Evolutionary conservation across 2,888 invertebrate genomes (phyloP), one percentile per base, ranked within the genome.

Genomic region (Xiphydria camelus): DNA sequence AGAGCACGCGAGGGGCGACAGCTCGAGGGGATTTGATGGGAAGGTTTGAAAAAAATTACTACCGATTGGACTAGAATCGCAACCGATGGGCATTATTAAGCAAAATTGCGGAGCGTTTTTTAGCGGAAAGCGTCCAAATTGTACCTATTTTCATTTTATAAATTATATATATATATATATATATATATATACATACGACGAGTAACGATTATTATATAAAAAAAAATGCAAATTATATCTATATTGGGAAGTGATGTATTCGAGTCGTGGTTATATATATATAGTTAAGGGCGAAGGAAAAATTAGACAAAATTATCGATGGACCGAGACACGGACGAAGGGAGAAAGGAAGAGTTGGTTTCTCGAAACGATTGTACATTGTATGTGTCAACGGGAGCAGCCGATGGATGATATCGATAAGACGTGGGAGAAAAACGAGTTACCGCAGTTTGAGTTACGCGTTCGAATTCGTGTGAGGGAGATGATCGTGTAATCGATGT

Each of bases 91-190:
- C 75, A 75, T 75, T 75, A 75, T 65, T 68, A 63, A 61, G 58
- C 48, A 54, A 62, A 61, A 56, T 67, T 72, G 72, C 72, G 72
- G 72, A 71, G 66, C 72, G 62, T 74, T 73, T 74, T 75, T 73
- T 74, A n/a, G 62, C 68, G 64, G 64, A 61, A 62, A 62, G 61
- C 44, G 48, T 46, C 18, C 31, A 33, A 75, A 74, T 73, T 73
- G 73, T 75, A 75, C 73, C 75, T 74, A 75, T 74, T 74, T 75
- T 75, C 68, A 73, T 74, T 75, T 74, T 71, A 75, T 74, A 74
- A 75, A 75, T 72, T 68, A 72, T 71, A 68, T 67, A 68, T 59
- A 60, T 57, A 56, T 59, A 61, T 62, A 63, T 59, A 53, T 57
- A 62, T 57, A 62, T 63, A 64, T 64, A 63, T 61, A 62, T 61